Conservation (phyloP, 2,888 invertebrate genomes). For the Hesperia comma region DNA sequence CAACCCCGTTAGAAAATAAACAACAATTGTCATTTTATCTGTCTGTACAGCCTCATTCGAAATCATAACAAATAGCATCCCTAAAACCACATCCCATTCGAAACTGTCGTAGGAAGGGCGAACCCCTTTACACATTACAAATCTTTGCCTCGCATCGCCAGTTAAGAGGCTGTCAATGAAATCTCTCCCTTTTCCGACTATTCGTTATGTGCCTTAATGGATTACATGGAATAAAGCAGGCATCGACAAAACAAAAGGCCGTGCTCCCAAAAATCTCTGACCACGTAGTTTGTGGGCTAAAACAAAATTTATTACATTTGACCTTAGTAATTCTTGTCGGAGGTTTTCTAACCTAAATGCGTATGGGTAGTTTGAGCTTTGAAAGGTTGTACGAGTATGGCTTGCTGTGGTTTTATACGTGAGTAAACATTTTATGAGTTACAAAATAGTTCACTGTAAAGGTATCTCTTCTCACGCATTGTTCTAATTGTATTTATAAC, state of each 20-base stretch:
- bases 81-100: conserved; percentile 78
- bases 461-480: conserved; percentile 45
- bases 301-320: conserved; percentile 83
- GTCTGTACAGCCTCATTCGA: conserved; percentile 76
- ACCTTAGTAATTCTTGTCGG: conserved; percentile 80
- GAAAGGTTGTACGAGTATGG: conserved; percentile 69
- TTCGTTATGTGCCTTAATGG: conserved; percentile 80
- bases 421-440: conserved; percentile 80
- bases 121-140: conserved; percentile 70
- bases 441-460: conserved; percentile 66
- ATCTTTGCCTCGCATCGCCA: conserved; percentile 71
- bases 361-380: conserved; percentile 74
- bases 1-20: conserved; percentile 74
- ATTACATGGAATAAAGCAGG: conserved; percentile 79
- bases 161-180: conserved; percentile 79
- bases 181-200: conserved; percentile 70
- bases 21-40: conserved; percentile 77
- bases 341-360: conserved; percentile 76
- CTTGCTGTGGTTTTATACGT: conserved; percentile 73
- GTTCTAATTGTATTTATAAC: conserved; percentile 61
- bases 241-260: conserved; percentile 80
- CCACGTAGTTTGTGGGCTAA: conserved; percentile 79
- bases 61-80: conserved; percentile 83
- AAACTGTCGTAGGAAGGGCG: conserved; percentile 74
- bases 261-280: conserved; percentile 74